A percentile compares a stretch with the other conserved stretches of the same genome.
Evolutionary conservation across 2,113 vertebrate genomes (phyloP).

Genomic region (Chaetodon auriga): DNA sequence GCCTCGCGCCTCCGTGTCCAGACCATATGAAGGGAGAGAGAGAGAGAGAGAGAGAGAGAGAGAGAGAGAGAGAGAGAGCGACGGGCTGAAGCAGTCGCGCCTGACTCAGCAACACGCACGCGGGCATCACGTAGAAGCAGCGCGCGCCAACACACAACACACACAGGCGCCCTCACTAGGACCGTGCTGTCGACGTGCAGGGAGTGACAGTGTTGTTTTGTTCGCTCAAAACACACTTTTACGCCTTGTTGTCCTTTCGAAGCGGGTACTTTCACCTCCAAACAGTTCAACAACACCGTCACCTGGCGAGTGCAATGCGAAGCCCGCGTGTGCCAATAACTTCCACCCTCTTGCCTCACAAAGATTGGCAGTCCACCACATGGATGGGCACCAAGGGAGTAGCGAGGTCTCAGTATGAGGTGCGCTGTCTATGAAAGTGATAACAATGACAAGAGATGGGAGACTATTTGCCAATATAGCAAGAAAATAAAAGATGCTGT

Average conservation of each 20-base stretch:
- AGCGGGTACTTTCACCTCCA: background rate
- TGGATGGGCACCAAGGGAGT: background rate
- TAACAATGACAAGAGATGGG: background rate
- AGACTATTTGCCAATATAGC: slow-evolving; percentile 21
- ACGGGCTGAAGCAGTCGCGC: slow-evolving; percentile 47
- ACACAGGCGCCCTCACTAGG: background rate
- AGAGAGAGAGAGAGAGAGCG: slow-evolving; percentile 25
- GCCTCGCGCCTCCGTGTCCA: slow-evolving; percentile 38
- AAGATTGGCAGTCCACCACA: background rate
- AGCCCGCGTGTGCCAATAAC: background rate
- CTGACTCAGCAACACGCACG: slow-evolving; percentile 83
- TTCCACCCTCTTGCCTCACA: background rate
- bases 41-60: slow-evolving; percentile 34
- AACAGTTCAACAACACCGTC: background rate
- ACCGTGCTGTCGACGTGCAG: background rate
- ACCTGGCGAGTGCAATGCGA: background rate
- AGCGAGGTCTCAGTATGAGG: background rate
- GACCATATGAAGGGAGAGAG: slow-evolving; percentile 33
- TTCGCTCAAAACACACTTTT: slow-evolving; percentile 12
- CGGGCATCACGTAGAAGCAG: slow-evolving; percentile 11
- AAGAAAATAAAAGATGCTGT: background rate
- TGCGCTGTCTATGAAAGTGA: slow-evolving; percentile 22
- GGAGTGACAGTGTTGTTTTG: background rate
- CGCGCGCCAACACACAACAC: slow-evolving; percentile 14
- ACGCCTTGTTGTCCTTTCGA: background rate